Evolutionary conservation across 37 sponge, comb jelly and placozoan genomes (phyloP).

Genomic region (Dysidea cf. avara): DNA sequence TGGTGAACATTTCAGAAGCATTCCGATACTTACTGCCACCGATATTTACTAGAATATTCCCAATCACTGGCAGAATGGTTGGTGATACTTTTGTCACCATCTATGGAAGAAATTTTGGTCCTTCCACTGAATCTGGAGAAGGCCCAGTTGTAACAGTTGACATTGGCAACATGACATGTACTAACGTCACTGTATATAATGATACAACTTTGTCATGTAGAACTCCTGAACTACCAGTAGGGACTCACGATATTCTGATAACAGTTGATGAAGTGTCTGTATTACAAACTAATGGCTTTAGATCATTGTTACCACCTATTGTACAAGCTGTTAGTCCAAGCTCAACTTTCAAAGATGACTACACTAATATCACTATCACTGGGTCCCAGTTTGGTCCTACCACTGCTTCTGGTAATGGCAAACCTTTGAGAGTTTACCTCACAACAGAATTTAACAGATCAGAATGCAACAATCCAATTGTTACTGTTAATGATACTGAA

Average conservation of each 20-base stretch:
- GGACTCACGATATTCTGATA: conserved; percentile 50
- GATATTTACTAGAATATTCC: conserved; percentile 60
- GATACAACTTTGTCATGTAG: conserved; percentile 64
- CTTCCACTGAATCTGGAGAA: conserved; percentile 53
- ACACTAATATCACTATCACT: conserved; percentile 58
- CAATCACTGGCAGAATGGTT: conserved; percentile 48
- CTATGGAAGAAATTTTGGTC: conserved; percentile 83
- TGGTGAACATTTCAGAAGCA: conserved; percentile 53
- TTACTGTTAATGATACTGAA: conserved; percentile 56
- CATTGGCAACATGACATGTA: conserved; percentile 59
- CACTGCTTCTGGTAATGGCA: conserved; percentile 39
- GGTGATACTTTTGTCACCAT: conserved; percentile 77
- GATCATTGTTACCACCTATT: conserved; percentile 51
- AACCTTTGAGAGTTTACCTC: conserved; percentile 41
- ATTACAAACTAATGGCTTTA: conserved; percentile 29
- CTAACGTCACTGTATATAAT: conserved; percentile 65
- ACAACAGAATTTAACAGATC: conserved; percentile 39
- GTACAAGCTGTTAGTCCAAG: conserved; percentile 50
- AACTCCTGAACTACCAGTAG: conserved; percentile 46
- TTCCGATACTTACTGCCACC: conserved; percentile 86
- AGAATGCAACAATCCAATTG: conserved; percentile 49
- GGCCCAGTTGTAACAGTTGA: conserved; percentile 75
- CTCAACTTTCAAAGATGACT: conserved; percentile 52
- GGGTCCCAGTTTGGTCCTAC: conserved; percentile 80
- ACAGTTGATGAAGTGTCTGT: conserved; percentile 72